Percentiles rank a stretch among this genome's conserved stretches.
Conservation (phyloP, 2,888 invertebrate genomes). For the Drosophila anomalipes region DNA sequence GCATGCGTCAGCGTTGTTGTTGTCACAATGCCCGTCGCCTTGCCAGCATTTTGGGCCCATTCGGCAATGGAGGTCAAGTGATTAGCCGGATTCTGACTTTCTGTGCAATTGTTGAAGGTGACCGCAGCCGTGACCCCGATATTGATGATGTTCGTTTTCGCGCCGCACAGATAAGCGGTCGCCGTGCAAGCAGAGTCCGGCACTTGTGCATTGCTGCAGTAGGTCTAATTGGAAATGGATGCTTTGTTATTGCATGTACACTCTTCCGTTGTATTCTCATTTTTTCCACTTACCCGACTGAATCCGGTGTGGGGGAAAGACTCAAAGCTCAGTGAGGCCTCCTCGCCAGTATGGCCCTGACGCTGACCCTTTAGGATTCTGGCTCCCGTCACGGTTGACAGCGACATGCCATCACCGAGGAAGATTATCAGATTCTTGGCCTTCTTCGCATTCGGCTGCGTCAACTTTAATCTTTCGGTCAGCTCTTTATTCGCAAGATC, state of each 20-base stretch:
- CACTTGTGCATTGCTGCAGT: constrained; percentile 89
- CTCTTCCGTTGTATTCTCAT: background rate
- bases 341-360: constrained; percentile 87
- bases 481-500: constrained; percentile 59
- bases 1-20: constrained; percentile 92
- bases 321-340: constrained; percentile 87
- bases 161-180: constrained; percentile 86
- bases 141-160: constrained; percentile 89
- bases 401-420: constrained; percentile 89
- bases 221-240: constrained; percentile 85
- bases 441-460: constrained; percentile 32
- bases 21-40: constrained; percentile 89
- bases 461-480: constrained; percentile 42
- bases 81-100: constrained; percentile 87
- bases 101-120: constrained; percentile 87
- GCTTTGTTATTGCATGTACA: background rate
- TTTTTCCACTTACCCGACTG: constrained; percentile 86
- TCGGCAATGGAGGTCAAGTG: constrained; percentile 89
- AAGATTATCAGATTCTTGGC: constrained; percentile 80
- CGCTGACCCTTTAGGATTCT: constrained; percentile 88
- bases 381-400: constrained; percentile 89
- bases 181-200: constrained; percentile 90
- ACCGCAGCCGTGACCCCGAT: constrained; percentile 90
- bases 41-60: constrained; percentile 88
- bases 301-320: constrained; percentile 88